Evolutionary conservation across 2,888 invertebrate genomes (phyloP), one percentile per base, ranked within the genome.

Genomic region (Drosophila birchii): DNA sequence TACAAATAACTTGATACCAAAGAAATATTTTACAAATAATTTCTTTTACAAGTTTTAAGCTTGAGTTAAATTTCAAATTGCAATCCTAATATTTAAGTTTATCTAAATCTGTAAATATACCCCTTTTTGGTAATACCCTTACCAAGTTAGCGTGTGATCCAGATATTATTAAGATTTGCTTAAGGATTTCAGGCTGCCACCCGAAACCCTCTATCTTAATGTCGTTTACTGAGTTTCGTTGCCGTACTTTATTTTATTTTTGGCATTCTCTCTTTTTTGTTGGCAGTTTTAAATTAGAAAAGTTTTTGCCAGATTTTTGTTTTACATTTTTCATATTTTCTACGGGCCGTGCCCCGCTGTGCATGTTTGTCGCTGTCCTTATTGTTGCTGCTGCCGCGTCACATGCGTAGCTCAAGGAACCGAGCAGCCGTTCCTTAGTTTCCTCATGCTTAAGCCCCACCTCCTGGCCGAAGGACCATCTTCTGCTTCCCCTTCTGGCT

Each of bases 271-370:
- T 70, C 79, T 83, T 78, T 75, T 80, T 76, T 86, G 82, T 88
- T 86, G 80, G 90, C 86, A 88, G 88, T 86, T 86, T 86, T 86
- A 86, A 86, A 86, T 86, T 86, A 86, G 86, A 86, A 86, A 86
- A 86, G 86, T 86, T 86, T 82, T 86, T 69, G 84, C 86, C 81
- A 86, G 84, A 86, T 86, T 83, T 89, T 89, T 86, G 81, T 86
- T 86, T 89, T 80, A 81, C 88, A 83, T 89, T 80, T 85, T 89
- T 88, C 88, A 89, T 88, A 88, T 89, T 86, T 89, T 86, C 88
- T 76, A 79, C 82, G 86, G 84, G 82, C 78, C 86, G 60, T 78
- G 86, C 77, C 70, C 69, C 44, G 70, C 72, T 72, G 72, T 78
- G 88, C 87, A 79, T 87, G 79, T 71, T 81, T 79, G 67, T 71